Conservation (phyloP, 2,113 vertebrate species). For the Tauraco erythrolophus region DNA sequence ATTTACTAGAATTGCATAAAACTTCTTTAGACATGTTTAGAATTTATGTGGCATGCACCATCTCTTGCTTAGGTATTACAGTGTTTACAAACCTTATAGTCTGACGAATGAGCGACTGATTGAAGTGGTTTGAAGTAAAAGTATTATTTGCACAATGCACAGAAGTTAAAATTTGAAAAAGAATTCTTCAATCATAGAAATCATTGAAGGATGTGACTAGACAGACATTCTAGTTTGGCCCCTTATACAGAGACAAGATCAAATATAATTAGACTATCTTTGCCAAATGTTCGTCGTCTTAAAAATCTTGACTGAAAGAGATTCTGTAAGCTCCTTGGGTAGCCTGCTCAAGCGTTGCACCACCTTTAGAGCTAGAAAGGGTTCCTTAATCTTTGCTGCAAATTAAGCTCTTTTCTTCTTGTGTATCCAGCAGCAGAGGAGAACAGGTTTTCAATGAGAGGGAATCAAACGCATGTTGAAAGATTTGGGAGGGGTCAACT, state of each 20-base stretch:
- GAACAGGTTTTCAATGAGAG: not conserved
- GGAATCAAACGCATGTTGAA: not conserved
- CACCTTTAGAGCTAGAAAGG: not conserved
- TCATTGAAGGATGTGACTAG: not conserved
- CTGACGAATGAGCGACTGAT: not conserved
- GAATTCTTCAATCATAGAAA: not conserved
- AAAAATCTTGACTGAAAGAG: not conserved
- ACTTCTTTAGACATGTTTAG: not conserved
- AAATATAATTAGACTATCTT: not conserved
- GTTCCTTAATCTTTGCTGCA: not conserved
- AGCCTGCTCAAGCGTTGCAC: not conserved
- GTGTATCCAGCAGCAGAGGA: not conserved
- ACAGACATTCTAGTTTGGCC: not conserved
- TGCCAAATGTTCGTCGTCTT: not conserved
- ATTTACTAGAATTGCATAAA: conserved; percentile 22
- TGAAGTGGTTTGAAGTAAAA: not conserved
- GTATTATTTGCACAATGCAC: not conserved
- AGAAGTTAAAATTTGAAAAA: not conserved
- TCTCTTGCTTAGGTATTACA: not conserved
- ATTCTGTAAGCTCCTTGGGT: not conserved
- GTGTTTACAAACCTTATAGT: not conserved
- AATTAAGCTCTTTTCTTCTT: not conserved
- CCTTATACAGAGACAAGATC: not conserved
- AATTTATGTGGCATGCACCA: not conserved
- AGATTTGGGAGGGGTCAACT: conserved; percentile 38